phyloP scores from a whole-genome alignment of 2,113 vertebrate species.

The Triplophysa rosa region DNA sequence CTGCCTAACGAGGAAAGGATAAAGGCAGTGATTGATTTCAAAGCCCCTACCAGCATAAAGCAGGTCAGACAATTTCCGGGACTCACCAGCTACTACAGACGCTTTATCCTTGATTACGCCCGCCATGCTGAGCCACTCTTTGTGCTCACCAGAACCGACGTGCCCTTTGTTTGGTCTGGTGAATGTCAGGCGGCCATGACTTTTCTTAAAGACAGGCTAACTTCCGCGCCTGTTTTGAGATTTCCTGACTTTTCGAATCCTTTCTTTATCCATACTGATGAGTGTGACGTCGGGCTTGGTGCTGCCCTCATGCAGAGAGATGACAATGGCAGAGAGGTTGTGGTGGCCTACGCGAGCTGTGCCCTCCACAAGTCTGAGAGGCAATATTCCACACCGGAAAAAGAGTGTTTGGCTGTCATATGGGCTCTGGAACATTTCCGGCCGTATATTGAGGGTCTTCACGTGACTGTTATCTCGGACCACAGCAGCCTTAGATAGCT shows the following conservation, averaged over 20 bases:
- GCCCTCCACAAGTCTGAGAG: slow-evolving; percentile 6
- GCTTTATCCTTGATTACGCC: not conserved
- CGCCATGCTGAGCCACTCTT: not conserved
- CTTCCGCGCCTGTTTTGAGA: not conserved
- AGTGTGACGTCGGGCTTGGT: not conserved
- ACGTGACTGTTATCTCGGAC: slow-evolving; percentile 13
- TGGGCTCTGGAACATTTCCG: slow-evolving; percentile 41
- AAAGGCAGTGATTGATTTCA: not conserved
- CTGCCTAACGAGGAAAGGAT: not conserved
- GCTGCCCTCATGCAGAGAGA: slow-evolving; percentile 15
- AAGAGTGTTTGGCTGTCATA: slow-evolving; percentile 14
- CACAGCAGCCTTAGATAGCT: slow-evolving; percentile 19
- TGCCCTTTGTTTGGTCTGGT: not conserved
- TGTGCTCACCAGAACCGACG: not conserved
- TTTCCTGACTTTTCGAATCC: slow-evolving; percentile 12
- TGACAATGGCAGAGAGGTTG: not conserved
- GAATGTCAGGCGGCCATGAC: not conserved
- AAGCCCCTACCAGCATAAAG: not conserved
- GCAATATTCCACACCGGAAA: not conserved
- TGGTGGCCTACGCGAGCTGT: not conserved
- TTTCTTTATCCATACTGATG: slow-evolving; percentile 28
- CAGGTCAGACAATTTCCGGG: not conserved
- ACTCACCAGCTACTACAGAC: not conserved
- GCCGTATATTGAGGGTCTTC: slow-evolving; percentile 10
- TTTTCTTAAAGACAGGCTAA: slow-evolving; percentile 6